A percentile compares a stretch with the other conserved stretches of the same genome.
Evolutionary conservation across 2,113 vertebrate species (phyloP).

Genomic region (Mugil cephalus): DNA sequence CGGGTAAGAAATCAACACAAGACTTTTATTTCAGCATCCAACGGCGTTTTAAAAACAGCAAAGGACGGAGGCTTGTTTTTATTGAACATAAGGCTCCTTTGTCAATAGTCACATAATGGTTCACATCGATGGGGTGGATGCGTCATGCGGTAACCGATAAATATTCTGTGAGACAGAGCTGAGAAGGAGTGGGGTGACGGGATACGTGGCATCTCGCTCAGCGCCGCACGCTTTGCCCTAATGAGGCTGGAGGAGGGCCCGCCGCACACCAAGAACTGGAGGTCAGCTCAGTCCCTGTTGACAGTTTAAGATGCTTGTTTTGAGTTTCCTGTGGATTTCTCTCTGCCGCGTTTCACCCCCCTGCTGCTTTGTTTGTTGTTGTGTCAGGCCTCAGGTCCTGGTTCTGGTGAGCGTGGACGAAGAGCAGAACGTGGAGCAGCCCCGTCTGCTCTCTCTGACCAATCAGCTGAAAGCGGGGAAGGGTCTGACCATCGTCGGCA

Average conservation of each 20-base stretch:
- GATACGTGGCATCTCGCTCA: constrained; percentile 96
- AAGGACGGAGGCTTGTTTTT: no score
- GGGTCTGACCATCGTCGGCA: constrained; percentile 97
- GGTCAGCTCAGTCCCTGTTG: constrained; percentile 76
- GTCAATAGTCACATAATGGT: neutral
- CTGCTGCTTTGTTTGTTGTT: neutral
- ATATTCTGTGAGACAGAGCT: constrained; percentile 83
- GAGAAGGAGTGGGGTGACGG: constrained; percentile 99
- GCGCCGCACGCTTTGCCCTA: constrained; percentile 94
- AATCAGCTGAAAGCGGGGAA: constrained; percentile 98
- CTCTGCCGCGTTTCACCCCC: neutral
- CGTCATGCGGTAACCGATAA: neutral
- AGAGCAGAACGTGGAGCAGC: constrained; percentile 95
- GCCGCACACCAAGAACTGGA: constrained; percentile 99
- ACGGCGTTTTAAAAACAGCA: neutral
- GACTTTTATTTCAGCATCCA: neutral
- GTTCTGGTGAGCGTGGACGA: constrained; percentile 92
- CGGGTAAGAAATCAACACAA: constrained; percentile 86
- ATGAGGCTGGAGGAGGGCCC: constrained; percentile 96
- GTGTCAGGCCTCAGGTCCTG: constrained; percentile 92
- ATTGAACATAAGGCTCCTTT: neutral
- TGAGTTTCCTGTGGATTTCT: neutral
- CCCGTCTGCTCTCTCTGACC: constrained; percentile 94
- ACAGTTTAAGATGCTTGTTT: neutral
- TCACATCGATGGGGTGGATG: neutral